These are phyloP conservation scores for Syritta pipiens DNA, from an alignment of 2,888 invertebrate genomes.

Conservation along the genomic window DNA sequence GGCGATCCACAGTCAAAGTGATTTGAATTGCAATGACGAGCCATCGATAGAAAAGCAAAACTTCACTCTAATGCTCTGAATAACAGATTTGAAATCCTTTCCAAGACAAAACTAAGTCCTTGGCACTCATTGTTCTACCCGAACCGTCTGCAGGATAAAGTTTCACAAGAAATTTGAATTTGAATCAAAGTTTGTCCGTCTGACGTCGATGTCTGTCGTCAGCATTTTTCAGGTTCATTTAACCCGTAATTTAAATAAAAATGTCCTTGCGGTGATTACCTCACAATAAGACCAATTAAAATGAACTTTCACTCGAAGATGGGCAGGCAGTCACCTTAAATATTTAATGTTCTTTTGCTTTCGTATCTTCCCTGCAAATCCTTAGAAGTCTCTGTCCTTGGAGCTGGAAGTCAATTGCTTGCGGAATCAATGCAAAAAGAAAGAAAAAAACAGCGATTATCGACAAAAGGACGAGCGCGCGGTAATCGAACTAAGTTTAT, in stretches of 20 bases:
- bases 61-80: conserved; percentile 21
- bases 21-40: conserved; percentile 28
- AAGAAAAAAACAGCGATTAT: conserved; percentile 18
- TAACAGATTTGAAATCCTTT: conserved; percentile 33
- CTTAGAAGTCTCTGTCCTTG: conserved; percentile 32
- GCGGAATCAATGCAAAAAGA: conserved; percentile 33
- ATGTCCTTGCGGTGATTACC: conserved; percentile 70
- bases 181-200: conserved; percentile 26
- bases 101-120: conserved; percentile 25
- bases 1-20: not conserved
- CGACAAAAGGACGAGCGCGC: conserved; percentile 28
- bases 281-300: conserved; percentile 71
- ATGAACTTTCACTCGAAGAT: conserved; percentile 53
- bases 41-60: not conserved
- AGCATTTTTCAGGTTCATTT: conserved; percentile 52
- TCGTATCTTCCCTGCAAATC: no score
- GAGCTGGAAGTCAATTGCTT: conserved; percentile 53
- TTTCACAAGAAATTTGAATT: conserved; percentile 44
- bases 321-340: conserved; percentile 28
- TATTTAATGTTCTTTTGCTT: not conserved
- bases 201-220: not conserved
- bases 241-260: conserved; percentile 64
- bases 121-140: conserved; percentile 40
- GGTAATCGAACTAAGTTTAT: conserved; percentile 48
- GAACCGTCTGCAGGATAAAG: conserved; percentile 30